Evolutionary conservation across 2,888 invertebrate genomes (phyloP), one percentile per base, ranked within the genome.

Genomic region (Harpalus rubripes): DNA sequence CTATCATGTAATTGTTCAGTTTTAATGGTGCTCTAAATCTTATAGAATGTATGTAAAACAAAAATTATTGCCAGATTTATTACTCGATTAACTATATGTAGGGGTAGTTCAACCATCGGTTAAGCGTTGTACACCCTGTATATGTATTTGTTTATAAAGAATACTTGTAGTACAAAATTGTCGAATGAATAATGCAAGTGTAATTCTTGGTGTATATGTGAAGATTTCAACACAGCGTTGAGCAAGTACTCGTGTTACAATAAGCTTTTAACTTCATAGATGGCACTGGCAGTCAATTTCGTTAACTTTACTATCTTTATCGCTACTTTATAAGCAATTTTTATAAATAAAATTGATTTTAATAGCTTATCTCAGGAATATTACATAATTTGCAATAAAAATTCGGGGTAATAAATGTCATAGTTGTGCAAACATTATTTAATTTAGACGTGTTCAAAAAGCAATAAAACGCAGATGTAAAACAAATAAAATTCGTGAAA

Each of bases 201-300:
- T 63, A 63, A 63, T 63, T 63, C 44, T 52, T 52, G 2, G 44
- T 12, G 44, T 12, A 10, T 52, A 4, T 52, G 44, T 52, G 68
- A 41, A 68, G 32, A 68, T 41, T 68, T 68, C 68, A 68, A 68
- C 16, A 15, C 12, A 15, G 7, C 39, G 10, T 68, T 39, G 32
- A 68, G 68, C 68, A 68, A 15, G 68, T 32, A 68, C 39, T n/a
- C 39, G 7, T 68, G 68, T 68, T n/a, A 68, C 26, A 68, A 68
- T 68, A 39, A 32, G 7, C 16, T 15, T 68, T 16, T 39, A 68
- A 12, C 39, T 32, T 68, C 41, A 68, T n/a, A 41, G 68, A 39
- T 68, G 68, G 68, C 68, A 68, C 68, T 32, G n/a, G 32, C 32
- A 68, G 68, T 68, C 26, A 68, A 68, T 68, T 15, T 68, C 16